These are phyloP conservation scores for Idaea straminata DNA, from an alignment of 2,888 invertebrate genomes.

Conservation along the genomic window DNA sequence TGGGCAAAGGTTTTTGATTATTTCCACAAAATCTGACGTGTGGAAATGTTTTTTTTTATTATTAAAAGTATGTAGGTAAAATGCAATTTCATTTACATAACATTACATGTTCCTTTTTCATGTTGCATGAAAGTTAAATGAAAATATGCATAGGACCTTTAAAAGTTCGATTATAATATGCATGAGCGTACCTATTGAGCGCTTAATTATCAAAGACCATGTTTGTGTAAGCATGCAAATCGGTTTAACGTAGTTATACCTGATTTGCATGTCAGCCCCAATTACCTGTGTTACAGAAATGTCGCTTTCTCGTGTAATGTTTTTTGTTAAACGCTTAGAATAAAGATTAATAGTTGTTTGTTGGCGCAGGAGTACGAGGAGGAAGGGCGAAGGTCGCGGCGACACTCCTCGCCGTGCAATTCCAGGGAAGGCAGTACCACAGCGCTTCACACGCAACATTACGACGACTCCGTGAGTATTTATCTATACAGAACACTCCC, in stretches of 20 bases:
- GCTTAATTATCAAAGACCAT: neutral
- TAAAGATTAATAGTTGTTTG: slow-evolving; percentile 10
- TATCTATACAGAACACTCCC: neutral
- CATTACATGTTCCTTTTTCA: neutral
- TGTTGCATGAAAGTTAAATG: neutral
- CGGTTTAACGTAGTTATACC: slow-evolving; percentile 3
- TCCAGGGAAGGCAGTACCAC: slow-evolving; percentile 84
- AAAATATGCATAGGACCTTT: slow-evolving; percentile 1
- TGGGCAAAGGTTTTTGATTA: neutral
- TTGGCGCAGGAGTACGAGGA: slow-evolving; percentile 84
- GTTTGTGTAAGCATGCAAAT: slow-evolving; percentile 5
- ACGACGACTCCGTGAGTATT: slow-evolving; percentile 81
- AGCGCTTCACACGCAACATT: slow-evolving; percentile 81
- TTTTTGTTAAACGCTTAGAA: neutral
- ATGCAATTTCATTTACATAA: neutral
- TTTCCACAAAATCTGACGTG: neutral
- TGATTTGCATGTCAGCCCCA: slow-evolving; percentile 5
- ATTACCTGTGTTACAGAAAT: slow-evolving; percentile 5
- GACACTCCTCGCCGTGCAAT: slow-evolving; percentile 86
- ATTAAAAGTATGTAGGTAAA: neutral
- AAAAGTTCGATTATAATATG: neutral
- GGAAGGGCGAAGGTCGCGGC: slow-evolving; percentile 79
- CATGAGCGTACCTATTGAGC: slow-evolving; percentile 1
- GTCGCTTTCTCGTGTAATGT: slow-evolving; percentile 3
- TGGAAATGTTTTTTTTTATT: neutral